Base-by-base conservation (phyloP, 1,140 invertebrate species). In the Procambarus virginalis region DNA sequence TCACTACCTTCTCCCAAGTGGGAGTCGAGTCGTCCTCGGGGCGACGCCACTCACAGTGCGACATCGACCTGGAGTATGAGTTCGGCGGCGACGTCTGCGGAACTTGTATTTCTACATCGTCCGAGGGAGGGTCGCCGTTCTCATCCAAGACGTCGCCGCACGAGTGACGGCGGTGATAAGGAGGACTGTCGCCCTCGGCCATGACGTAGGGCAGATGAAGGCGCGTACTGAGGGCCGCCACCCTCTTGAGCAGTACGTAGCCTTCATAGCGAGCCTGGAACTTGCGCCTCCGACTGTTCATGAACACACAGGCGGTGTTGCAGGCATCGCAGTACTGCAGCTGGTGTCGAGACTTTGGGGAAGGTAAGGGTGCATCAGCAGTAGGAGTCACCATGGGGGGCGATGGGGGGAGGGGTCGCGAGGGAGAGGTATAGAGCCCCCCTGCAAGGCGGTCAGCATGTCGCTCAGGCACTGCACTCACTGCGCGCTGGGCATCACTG, bases 211-310 rank as follows among this genome's bases (percentile, higher is more conserved):
- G 91, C 9, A 92, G 87, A 77, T 80, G 75, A 17, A 75, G 84
- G 1, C 76, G 78, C 55, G 55, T 84, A 49, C 60, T 58, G 64
- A 84, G 73, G 10, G 80, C 70, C 46, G 79, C 73, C 1, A 91
- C 86, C 49, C 83, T 73, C 75, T 92, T 92, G 48, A 92, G 80
- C 46, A 92, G 81, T 5, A 92, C 84, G n/a, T 88, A 92, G 49
- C 91, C 91, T 78, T 92, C 91, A 76, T 92, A 92, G 6, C 91
- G 91, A 45, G 91, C 91, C 70, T 92, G 91, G 55, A 92, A 89
- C 89, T 92, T 92, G 68, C 91, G 89, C 22, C 91, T 77, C 1
- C 86, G 79, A 14, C 85, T 88, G 48, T 68, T 91, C 91, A 92
- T 92, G 73, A 92, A 91, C 51, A 90, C 85, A 60, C 91, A 92